Percentiles rank a stretch among this genome's conserved stretches.
Evolutionary conservation across 2,113 vertebrate species (phyloP).

Genomic region (Carassius carassius): DNA sequence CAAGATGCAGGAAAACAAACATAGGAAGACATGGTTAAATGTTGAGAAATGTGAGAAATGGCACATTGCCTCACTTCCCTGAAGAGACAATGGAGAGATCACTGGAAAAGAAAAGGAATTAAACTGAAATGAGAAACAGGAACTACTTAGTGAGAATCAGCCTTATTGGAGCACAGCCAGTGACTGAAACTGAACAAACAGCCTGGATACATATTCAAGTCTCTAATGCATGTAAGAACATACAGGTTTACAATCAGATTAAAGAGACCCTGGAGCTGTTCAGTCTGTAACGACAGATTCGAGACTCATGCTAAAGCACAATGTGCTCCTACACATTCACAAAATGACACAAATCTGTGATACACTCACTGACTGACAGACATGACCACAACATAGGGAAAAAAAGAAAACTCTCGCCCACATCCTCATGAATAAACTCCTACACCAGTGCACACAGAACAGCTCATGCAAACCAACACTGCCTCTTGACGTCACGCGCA

Average conservation of each 20-base stretch:
- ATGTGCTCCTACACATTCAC: neutral
- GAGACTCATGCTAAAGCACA: neutral
- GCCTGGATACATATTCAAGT: neutral
- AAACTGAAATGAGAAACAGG: neutral
- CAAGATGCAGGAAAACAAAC: neutral
- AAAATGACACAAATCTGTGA: neutral
- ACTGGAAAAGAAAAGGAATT: too few relatives aligned
- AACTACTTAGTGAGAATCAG: neutral
- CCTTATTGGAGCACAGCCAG: too few relatives aligned
- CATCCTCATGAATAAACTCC: slow-evolving; percentile 47
- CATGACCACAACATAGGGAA: neutral
- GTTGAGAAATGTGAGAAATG: neutral
- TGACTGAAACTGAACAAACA: neutral
- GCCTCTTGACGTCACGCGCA: slow-evolving; percentile 56
- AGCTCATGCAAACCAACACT: slow-evolving; percentile 53
- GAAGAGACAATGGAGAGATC: neutral
- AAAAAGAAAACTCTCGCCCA: slow-evolving; percentile 13
- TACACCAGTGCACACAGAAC: slow-evolving; percentile 22
- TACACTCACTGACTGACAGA: slow-evolving; percentile 11
- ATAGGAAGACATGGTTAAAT: neutral
- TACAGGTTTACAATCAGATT: neutral
- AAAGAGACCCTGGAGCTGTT: neutral
- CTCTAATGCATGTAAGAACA: neutral
- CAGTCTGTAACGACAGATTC: neutral
- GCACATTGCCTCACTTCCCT: slow-evolving; percentile 6